These are phyloP conservation scores for Rhyzopertha dominica DNA, from an alignment of 1,140 invertebrate species.

Conservation along the genomic window DNA sequence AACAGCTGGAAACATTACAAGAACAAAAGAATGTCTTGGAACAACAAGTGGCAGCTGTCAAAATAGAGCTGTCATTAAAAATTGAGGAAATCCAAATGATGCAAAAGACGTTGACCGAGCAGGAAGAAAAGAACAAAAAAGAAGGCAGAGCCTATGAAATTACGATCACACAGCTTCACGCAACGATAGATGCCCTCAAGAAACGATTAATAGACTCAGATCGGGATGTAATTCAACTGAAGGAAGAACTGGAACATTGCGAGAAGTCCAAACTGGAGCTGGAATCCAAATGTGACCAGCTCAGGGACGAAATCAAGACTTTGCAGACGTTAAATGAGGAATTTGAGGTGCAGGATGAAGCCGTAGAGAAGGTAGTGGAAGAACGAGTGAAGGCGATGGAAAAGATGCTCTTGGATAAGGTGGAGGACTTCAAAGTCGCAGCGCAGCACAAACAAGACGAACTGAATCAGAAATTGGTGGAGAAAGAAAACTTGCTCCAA, in stretches of 20 bases:
- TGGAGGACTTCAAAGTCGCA: constrained; percentile 16
- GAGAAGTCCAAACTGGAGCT: constrained; percentile 46
- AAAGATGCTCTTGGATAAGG: constrained; percentile 24
- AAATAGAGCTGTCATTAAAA: constrained; percentile 19
- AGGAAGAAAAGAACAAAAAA: constrained; percentile 44
- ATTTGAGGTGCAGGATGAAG: constrained; percentile 38
- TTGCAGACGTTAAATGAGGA: constrained; percentile 35
- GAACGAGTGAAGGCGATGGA: constrained; percentile 27
- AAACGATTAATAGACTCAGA: constrained; percentile 50
- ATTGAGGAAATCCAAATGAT: constrained; percentile 6
- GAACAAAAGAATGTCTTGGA: constrained; percentile 44
- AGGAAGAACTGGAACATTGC: constrained; percentile 46
- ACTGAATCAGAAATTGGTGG: constrained; percentile 20
- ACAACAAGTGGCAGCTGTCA: constrained; percentile 14
- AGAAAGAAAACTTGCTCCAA: constrained; percentile 18
- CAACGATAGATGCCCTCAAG: constrained; percentile 50
- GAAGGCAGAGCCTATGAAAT: constrained; percentile 50
- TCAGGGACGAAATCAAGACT: constrained; percentile 42
- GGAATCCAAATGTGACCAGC: constrained; percentile 44
- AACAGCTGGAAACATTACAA: constrained; percentile 42
- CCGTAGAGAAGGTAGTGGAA: constrained; percentile 26
- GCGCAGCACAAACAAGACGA: constrained; percentile 6
- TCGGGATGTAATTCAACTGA: constrained; percentile 50
- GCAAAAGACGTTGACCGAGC: constrained; percentile 42
- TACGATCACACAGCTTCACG: constrained; percentile 46